phyloP scores from a whole-genome alignment of 1,140 invertebrate species.

The Ceratina australensis region DNA sequence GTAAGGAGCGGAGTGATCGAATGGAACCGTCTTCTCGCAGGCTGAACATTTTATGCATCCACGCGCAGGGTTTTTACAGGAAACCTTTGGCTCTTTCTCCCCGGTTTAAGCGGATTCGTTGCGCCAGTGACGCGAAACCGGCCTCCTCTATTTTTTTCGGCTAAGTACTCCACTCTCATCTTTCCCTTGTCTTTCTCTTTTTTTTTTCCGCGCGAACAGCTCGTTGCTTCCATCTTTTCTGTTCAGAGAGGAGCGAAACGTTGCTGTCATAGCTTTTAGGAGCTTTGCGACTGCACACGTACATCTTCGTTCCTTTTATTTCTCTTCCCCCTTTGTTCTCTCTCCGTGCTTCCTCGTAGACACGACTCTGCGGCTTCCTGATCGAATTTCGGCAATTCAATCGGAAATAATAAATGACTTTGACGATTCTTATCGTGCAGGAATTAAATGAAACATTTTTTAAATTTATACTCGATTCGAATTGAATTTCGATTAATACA shows the following conservation, averaged over 20 bases:
- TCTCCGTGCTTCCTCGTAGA: too few relatives aligned
- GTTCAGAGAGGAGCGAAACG: background rate
- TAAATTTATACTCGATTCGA: too few relatives aligned
- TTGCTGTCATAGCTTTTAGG: background rate
- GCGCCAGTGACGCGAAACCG: background rate
- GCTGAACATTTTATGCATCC: background rate
- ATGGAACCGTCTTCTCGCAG: too few relatives aligned
- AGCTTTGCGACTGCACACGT: background rate
- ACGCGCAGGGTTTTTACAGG: background rate
- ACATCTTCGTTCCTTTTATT: too few relatives aligned
- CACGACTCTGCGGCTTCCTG: too few relatives aligned
- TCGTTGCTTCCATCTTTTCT: background rate
- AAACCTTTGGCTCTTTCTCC: background rate
- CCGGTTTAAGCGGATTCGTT: constrained; percentile 15
- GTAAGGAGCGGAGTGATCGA: too few relatives aligned
- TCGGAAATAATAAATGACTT: too few relatives aligned
- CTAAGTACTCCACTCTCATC: constrained; percentile 11
- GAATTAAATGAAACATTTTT: too few relatives aligned
- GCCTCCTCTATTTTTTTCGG: background rate
- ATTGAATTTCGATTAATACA: too few relatives aligned
- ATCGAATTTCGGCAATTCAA: too few relatives aligned
- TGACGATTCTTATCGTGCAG: too few relatives aligned
- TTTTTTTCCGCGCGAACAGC: background rate
- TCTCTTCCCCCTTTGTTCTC: too few relatives aligned
- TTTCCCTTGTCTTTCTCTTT: background rate